phyloP scores from a whole-genome alignment of 2,113 vertebrate genomes.

The Eublepharis macularius region DNA sequence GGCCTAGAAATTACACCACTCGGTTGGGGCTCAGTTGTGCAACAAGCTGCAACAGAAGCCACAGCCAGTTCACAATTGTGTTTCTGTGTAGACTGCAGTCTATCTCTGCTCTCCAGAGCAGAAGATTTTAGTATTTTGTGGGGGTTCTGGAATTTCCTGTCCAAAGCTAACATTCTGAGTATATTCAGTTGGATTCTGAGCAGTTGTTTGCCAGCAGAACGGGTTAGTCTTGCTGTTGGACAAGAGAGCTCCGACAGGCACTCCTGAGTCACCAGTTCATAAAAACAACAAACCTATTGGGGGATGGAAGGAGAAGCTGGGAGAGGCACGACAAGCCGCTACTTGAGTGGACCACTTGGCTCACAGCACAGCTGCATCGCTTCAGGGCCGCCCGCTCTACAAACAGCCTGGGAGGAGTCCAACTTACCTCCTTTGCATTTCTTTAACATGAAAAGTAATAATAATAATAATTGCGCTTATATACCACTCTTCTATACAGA shows the following conservation, averaged over 20 bases:
- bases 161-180: not conserved
- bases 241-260: not conserved
- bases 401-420: not conserved
- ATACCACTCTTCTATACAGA: too few species aligned
- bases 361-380: not conserved
- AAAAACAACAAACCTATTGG: not conserved
- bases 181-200: not conserved
- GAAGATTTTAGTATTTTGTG: not conserved
- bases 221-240: not conserved
- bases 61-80: not conserved
- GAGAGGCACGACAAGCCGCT: not conserved
- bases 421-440: not conserved
- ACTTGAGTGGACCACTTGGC: not conserved
- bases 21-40: too few species aligned
- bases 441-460: not conserved
- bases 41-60: not conserved
- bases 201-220: not conserved
- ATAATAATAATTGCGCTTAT: too few species aligned
- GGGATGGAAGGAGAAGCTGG: not conserved
- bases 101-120: not conserved
- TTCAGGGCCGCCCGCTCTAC: not conserved
- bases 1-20: too few species aligned
- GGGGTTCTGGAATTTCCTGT: not conserved
- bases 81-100: not conserved
- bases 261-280: not conserved